Evolutionary conservation across 2,888 invertebrate genomes (phyloP), one percentile per base, ranked within the genome.

Genomic region (Epinotia brunnichana): DNA sequence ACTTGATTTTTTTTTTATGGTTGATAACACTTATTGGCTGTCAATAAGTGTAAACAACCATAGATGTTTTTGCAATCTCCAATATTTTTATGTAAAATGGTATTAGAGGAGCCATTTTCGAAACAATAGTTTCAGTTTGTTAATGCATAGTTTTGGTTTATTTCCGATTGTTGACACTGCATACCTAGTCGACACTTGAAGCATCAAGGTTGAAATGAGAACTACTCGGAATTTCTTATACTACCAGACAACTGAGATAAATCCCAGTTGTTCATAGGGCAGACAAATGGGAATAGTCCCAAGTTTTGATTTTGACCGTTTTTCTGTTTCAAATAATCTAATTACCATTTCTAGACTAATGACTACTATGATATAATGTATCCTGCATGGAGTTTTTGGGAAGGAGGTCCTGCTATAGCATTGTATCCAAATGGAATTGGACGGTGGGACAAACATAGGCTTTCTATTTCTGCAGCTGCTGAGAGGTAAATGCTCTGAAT

Each of bases 351-450:
- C 84, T n/a, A 94, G 96, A 96, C 97, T 0, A 83, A 87, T 56
- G 96, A 97, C 48, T 97, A 97, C 88, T 94, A 94, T 86, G 99
- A 99, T 85, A 98, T 99, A 75, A 97, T 97, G 95, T 97, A 97
- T 86, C 99, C 99, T 0, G 97, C 99, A 0, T 99, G 99, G 99
- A 96, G 98, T 54, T 99, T 99, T 89, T 98, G 99, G 98, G 98
- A 98, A 90, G 99, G 99, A 35, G 99, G 99, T 0, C 99, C 99
- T 15, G 99, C 99, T 0, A 99, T 99, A 79, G 95, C 96, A 51
- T 91, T 98, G 11, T 98, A 99, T 90, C 99, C 99, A 0, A 96
- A 95, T 69, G 99, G 99, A 21, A 95, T 99, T 76, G 99, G 99
- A 0, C 94, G 98, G 56, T 99, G 99, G 99, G 98, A 99, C 87